A percentile compares a stretch with the other conserved stretches of the same genome.
phyloP scores from a whole-genome alignment of 2,113 vertebrate genomes.

The Myrmophylax atrothorax region DNA sequence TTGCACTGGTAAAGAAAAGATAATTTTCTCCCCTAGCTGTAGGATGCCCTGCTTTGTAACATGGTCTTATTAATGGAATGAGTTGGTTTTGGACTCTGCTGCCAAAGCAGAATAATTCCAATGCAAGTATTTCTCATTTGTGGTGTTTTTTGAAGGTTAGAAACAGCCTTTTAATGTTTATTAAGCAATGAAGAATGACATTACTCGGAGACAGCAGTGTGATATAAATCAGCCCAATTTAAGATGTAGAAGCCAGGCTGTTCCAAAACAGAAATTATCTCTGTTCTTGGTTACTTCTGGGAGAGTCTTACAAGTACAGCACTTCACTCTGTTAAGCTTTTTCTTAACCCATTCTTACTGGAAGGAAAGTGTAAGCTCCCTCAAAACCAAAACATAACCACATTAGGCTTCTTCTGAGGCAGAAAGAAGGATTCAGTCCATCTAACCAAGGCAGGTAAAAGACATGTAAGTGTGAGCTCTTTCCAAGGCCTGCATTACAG shows the following conservation, averaged over 20 bases:
- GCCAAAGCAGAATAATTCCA: background rate
- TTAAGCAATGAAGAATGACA: background rate
- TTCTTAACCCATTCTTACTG: background rate
- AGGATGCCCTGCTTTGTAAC: background rate
- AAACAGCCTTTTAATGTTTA: background rate
- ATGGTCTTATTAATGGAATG: background rate
- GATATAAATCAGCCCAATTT: background rate
- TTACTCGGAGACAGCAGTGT: background rate
- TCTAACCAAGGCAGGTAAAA: background rate
- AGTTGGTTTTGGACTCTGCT: background rate
- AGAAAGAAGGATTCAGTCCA: background rate
- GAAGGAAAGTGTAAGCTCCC: background rate
- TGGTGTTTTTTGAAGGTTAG: background rate
- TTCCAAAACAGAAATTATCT: background rate
- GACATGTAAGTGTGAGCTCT: fast-evolving
- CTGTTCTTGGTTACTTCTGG: background rate
- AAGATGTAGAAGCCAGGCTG: background rate
- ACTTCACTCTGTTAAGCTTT: background rate
- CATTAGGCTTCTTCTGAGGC: background rate
- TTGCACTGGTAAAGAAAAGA: background rate
- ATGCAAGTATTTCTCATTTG: background rate
- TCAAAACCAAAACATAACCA: background rate
- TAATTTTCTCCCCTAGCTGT: background rate
- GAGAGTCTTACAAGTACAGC: background rate
- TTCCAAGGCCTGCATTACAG: background rate